These are phyloP conservation scores for Microcebus griseorufus DNA, from an alignment of 2,113 vertebrate genomes.

Conservation along the genomic window DNA sequence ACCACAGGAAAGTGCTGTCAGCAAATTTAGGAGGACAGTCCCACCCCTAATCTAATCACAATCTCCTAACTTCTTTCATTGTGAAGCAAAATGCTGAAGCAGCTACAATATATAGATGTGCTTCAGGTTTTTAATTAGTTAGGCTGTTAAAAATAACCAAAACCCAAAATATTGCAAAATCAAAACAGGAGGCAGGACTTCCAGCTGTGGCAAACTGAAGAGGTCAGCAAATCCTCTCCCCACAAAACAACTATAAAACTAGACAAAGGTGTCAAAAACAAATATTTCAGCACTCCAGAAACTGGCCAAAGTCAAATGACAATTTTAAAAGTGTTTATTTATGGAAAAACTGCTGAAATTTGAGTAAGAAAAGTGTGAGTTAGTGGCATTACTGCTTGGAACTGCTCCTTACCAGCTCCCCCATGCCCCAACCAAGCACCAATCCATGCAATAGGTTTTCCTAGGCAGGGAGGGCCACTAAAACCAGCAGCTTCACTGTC, in stretches of 20 bases:
- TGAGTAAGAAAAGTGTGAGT: background rate
- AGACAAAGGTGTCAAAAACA: background rate
- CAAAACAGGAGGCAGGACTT: slow-evolving; percentile 60
- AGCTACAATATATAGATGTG: slow-evolving; percentile 52
- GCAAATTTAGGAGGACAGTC: slow-evolving; percentile 61
- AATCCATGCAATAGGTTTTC: background rate
- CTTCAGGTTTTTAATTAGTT: slow-evolving; percentile 74
- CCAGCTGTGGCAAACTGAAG: slow-evolving; percentile 63
- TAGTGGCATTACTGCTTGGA: background rate
- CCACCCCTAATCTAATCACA: slow-evolving; percentile 67
- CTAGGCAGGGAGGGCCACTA: background rate
- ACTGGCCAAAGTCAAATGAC: slow-evolving; percentile 35
- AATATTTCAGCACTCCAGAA: slow-evolving; percentile 18
- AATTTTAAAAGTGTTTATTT: slow-evolving; percentile 39
- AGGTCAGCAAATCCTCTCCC: slow-evolving; percentile 59
- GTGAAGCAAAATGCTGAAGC: slow-evolving; percentile 73
- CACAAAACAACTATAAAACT: slow-evolving; percentile 22
- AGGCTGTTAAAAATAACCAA: slow-evolving; percentile 71
- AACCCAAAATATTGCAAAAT: slow-evolving; percentile 63
- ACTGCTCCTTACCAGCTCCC: background rate
- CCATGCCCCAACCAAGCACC: background rate
- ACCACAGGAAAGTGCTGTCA: slow-evolving; percentile 63
- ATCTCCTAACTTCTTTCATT: slow-evolving; percentile 59
- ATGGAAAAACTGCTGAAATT: background rate
- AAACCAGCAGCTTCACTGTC: background rate